phyloP scores from a whole-genome alignment of 2,888 invertebrate genomes.

The Leptarthrus brevirostris region DNA sequence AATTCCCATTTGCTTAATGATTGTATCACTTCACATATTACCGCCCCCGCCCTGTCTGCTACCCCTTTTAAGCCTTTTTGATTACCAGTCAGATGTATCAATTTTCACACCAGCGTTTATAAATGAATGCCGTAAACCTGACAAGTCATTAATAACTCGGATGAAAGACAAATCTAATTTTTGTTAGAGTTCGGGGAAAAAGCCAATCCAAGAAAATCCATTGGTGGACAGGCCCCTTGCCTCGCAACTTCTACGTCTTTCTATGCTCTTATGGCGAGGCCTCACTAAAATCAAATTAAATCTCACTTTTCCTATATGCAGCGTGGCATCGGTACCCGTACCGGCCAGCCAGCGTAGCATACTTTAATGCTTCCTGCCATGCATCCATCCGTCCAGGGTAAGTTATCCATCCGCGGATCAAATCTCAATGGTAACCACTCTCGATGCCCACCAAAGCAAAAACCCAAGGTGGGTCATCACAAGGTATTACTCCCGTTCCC shows the following conservation, averaged over 20 bases:
- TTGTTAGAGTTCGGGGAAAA: slow-evolving; percentile 31
- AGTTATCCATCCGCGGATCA: slow-evolving; percentile 48
- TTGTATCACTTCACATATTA: slow-evolving; percentile 38
- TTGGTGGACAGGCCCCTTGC: background rate
- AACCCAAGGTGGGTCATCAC: slow-evolving; percentile 41
- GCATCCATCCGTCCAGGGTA: slow-evolving; percentile 44
- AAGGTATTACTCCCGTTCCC: slow-evolving; percentile 43
- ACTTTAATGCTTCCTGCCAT: slow-evolving; percentile 49
- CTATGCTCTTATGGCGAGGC: background rate
- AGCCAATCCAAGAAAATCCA: slow-evolving; percentile 19
- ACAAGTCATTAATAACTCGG: slow-evolving; percentile 43
- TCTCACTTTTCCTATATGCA: slow-evolving; percentile 17
- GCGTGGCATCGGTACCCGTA: background rate
- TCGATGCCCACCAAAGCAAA: slow-evolving; percentile 23
- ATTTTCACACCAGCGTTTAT: slow-evolving; percentile 40
- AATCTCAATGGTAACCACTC: slow-evolving; percentile 28
- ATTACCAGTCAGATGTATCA: slow-evolving; percentile 30
- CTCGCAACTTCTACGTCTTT: background rate
- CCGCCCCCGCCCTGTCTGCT: slow-evolving; percentile 25
- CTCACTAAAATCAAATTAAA: slow-evolving; percentile 50
- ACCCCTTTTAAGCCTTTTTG: slow-evolving; percentile 15
- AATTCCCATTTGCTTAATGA: slow-evolving; percentile 44
- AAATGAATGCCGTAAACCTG: slow-evolving; percentile 39
- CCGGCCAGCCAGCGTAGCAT: slow-evolving; percentile 9
- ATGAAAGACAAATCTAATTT: slow-evolving; percentile 45